Evolutionary conservation across 1,140 invertebrate genomes (phyloP).

Genomic region (Periplaneta americana): DNA sequence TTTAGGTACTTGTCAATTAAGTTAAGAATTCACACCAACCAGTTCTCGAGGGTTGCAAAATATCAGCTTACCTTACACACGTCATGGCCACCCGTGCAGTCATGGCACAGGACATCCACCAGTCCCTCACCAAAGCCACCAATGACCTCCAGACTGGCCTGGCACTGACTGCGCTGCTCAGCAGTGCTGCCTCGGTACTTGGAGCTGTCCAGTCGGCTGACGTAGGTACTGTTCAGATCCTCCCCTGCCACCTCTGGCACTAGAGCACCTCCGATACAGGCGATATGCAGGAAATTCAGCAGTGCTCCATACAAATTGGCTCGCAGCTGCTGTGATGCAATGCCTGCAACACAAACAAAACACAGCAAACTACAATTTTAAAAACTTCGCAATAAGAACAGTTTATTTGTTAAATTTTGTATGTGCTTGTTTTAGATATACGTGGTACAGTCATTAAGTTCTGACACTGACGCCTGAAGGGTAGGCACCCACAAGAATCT

Average conservation of each 20-base stretch:
- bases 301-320: slow-evolving; percentile 73
- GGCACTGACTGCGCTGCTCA: slow-evolving; percentile 15
- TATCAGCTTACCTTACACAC: slow-evolving; percentile 60
- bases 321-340: slow-evolving; percentile 70
- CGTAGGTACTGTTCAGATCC: slow-evolving; percentile 31
- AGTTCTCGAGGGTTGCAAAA: no score
- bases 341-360: slow-evolving; percentile 53
- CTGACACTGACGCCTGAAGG: no score
- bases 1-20: no score
- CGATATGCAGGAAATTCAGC: slow-evolving; percentile 63
- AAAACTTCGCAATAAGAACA: no score
- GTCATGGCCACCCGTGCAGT: slow-evolving; percentile 82
- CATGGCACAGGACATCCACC: slow-evolving; percentile 76
- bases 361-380: no score
- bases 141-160: slow-evolving; percentile 51
- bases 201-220: slow-evolving; percentile 56
- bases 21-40: no score
- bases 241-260: not conserved
- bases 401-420: no score
- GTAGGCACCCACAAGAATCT: no score
- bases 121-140: slow-evolving; percentile 71
- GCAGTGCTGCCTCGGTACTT: slow-evolving; percentile 2
- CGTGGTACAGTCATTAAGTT: no score
- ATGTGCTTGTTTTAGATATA: no score
- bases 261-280: slow-evolving; percentile 42